Conservation (phyloP, 2,888 invertebrate species). For the Malachius bipustulatus region DNA sequence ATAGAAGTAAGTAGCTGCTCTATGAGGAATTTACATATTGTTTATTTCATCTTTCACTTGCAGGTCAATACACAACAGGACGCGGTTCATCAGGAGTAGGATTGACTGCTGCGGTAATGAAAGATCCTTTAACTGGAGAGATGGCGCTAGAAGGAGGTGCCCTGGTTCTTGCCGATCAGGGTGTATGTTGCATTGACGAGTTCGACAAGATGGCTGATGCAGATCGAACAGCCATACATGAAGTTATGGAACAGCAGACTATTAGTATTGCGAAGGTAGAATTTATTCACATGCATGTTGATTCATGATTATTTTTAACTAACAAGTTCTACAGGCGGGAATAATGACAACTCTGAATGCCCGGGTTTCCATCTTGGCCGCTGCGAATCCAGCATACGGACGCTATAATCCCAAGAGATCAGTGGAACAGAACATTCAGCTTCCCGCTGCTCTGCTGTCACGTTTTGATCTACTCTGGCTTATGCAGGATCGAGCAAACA, state of each 20-base stretch:
- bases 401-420: constrained; percentile 92
- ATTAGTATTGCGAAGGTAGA: constrained; percentile 92
- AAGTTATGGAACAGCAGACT: constrained; percentile 99
- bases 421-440: constrained; percentile 93
- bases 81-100: constrained; percentile 98
- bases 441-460: constrained; percentile 93
- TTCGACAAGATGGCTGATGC: constrained; percentile 98
- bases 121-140: constrained; percentile 94
- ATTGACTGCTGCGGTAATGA: constrained; percentile 94
- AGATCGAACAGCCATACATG: constrained; percentile 92
- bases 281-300: background rate
- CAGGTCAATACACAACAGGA: constrained; percentile 88
- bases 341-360: constrained; percentile 98
- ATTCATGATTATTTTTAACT: background rate
- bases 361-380: constrained; percentile 92
- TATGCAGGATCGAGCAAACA: constrained; percentile 69
- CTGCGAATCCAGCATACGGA: constrained; percentile 98
- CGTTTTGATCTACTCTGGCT: constrained; percentile 95
- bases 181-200: constrained; percentile 98
- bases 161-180: constrained; percentile 89
- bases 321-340: constrained; percentile 57
- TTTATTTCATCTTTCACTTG: constrained; percentile 9
- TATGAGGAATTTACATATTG: too few relatives aligned
- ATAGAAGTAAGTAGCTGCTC: constrained; percentile 67
- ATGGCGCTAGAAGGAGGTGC: constrained; percentile 97